Conservation (phyloP, 1,140 invertebrate species). For the Reticulitermes speratus region DNA sequence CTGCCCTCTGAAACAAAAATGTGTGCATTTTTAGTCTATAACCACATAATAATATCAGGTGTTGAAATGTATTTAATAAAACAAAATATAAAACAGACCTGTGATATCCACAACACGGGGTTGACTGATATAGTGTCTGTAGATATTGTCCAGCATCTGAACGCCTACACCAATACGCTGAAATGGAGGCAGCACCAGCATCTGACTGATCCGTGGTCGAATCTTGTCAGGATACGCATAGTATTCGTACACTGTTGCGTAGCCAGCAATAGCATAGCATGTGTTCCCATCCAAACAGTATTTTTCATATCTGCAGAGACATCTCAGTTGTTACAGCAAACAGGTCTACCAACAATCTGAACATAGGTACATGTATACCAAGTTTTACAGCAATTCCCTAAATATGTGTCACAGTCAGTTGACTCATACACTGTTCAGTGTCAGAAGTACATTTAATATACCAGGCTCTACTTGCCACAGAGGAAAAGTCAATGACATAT, state of each 20-base stretch:
- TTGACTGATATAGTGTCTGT: conserved; percentile 68
- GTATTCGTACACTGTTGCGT: conserved; percentile 91
- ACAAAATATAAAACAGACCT: conserved; percentile 49
- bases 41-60: too few relatives aligned
- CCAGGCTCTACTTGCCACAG: too few relatives aligned
- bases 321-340: neutral
- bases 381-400: too few relatives aligned
- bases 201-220: conserved; percentile 87
- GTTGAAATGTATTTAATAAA: too few relatives aligned
- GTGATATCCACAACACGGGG: conserved; percentile 82
- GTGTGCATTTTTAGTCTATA: too few relatives aligned
- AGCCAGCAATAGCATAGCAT: conserved; percentile 80
- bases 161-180: conserved; percentile 82
- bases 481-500: too few relatives aligned
- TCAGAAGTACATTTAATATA: too few relatives aligned
- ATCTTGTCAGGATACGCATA: conserved; percentile 88
- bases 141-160: conserved; percentile 73
- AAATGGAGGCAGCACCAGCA: conserved; percentile 87
- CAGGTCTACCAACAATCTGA: neutral
- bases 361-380: neutral
- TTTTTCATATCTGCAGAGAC: conserved; percentile 74
- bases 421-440: neutral
- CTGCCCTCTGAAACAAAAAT: too few relatives aligned
- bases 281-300: conserved; percentile 61
- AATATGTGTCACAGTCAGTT: neutral